Evolutionary conservation across 2,797 vertebrate genomes (phyloP).

Genomic region (Alfaro cultratus): DNA sequence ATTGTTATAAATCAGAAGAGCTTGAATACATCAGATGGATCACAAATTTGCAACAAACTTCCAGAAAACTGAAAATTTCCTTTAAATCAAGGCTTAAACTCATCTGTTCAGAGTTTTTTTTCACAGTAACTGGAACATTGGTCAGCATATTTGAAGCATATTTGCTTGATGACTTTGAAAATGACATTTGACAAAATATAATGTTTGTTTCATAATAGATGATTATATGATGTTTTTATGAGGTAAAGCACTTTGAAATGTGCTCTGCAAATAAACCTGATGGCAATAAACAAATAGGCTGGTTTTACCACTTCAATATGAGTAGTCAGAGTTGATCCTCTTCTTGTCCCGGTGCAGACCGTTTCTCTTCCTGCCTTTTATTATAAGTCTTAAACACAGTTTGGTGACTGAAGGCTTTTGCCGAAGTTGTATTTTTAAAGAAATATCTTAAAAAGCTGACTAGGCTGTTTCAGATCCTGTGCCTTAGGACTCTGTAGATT

Average conservation of each 20-base stretch:
- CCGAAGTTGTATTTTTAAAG: conserved; percentile 15
- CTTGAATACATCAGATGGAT: background rate
- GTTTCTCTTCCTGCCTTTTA: background rate
- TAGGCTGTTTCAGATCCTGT: conserved; percentile 2
- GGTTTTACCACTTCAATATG: background rate
- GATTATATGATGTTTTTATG: too few species aligned
- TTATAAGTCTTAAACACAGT: background rate
- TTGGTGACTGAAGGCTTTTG: background rate
- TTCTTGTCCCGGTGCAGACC: background rate
- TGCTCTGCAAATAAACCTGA: too few species aligned
- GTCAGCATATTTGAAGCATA: too few species aligned
- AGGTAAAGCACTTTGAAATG: too few species aligned
- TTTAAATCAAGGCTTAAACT: too few species aligned
- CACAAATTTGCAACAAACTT: too few species aligned
- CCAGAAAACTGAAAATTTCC: too few species aligned
- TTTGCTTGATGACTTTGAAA: too few species aligned
- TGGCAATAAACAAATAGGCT: background rate
- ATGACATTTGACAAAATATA: too few species aligned
- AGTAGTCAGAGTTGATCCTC: conserved; percentile 4
- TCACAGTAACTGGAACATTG: too few species aligned
- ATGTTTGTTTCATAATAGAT: too few species aligned
- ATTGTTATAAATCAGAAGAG: background rate
- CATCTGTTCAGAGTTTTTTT: too few species aligned
- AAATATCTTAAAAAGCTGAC: conserved; percentile 10
- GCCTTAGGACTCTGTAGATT: conserved; percentile 29